phyloP scores from a whole-genome alignment of 2,797 vertebrate genomes.

The Typhlichthys eigenmanni region DNA sequence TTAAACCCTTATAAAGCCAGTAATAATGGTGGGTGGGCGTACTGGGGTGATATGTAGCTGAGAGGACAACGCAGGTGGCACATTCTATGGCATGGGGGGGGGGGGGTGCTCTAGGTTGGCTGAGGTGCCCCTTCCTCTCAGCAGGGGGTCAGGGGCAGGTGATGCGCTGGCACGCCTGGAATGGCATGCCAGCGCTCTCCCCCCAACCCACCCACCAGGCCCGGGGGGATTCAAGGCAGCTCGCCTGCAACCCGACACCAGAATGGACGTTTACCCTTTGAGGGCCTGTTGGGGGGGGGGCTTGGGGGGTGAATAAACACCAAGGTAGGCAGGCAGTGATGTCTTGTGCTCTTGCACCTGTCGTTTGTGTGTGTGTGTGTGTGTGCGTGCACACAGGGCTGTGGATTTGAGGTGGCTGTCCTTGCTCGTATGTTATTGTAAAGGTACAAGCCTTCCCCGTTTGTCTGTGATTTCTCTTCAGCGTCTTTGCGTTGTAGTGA shows the following conservation, averaged over 20 bases:
- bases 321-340: slow-evolving; percentile 66
- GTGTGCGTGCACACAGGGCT: neutral
- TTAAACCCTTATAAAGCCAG: slow-evolving; percentile 76
- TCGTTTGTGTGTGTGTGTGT: slow-evolving; percentile 38
- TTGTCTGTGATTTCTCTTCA: too few species aligned
- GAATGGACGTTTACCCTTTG: slow-evolving; percentile 87
- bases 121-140: slow-evolving; percentile 60
- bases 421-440: too few species aligned
- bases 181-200: slow-evolving; percentile 70
- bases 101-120: slow-evolving; percentile 18
- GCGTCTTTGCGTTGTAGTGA: too few species aligned
- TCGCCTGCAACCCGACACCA: slow-evolving; percentile 79
- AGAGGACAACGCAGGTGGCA: slow-evolving; percentile 55
- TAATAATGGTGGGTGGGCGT: slow-evolving; percentile 54
- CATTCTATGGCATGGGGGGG: slow-evolving; percentile 44
- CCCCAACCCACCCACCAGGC: slow-evolving; percentile 29
- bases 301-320: slow-evolving; percentile 78
- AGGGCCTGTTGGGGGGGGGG: slow-evolving; percentile 60
- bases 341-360: slow-evolving; percentile 77
- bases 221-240: slow-evolving; percentile 79
- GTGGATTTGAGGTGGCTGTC: too few species aligned
- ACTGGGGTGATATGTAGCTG: slow-evolving; percentile 7
- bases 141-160: slow-evolving; percentile 64
- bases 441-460: too few species aligned
- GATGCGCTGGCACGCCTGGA: slow-evolving; percentile 72